Evolutionary conservation across 2,888 invertebrate genomes (phyloP).

Genomic region (Dorcus parallelipipedus): DNA sequence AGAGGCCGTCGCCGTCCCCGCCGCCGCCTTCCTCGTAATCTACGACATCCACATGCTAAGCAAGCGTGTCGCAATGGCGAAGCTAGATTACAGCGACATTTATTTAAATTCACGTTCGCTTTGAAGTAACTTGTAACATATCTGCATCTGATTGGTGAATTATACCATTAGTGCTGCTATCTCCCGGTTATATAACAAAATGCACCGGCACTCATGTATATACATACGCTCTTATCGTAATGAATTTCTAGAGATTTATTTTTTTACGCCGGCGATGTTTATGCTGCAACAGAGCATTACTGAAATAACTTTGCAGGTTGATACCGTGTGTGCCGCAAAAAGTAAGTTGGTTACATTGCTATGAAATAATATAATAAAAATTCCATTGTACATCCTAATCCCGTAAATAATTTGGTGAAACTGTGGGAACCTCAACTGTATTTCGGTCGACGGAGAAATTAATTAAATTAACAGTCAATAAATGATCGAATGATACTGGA

Average conservation of each 20-base stretch:
- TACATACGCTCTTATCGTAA: constrained; percentile 18
- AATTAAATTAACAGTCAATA: too few species aligned
- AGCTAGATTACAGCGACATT: constrained; percentile 30
- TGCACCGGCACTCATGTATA: constrained; percentile 16
- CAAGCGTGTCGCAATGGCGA: constrained; percentile 27
- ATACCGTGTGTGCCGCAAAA: background rate
- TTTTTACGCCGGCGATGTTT: constrained; percentile 17
- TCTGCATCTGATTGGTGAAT: constrained; percentile 35
- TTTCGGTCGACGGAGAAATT: too few species aligned
- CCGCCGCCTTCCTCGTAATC: background rate
- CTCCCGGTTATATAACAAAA: constrained; percentile 23
- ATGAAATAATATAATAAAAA: too few species aligned
- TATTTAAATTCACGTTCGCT: constrained; percentile 32
- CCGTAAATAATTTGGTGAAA: too few species aligned
- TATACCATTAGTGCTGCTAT: constrained; percentile 31
- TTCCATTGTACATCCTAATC: too few species aligned
- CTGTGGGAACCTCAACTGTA: too few species aligned
- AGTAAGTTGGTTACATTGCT: too few species aligned
- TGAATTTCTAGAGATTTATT: constrained; percentile 22
- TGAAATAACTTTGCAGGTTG: constrained; percentile 13
- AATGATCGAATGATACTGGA: too few species aligned
- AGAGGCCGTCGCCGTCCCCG: too few species aligned
- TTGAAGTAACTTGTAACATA: constrained; percentile 32
- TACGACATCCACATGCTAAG: constrained; percentile 13
- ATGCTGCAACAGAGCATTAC: constrained; percentile 12